Evolutionary conservation across 2,888 invertebrate genomes (phyloP).

Genomic region (Lottia gigantea): DNA sequence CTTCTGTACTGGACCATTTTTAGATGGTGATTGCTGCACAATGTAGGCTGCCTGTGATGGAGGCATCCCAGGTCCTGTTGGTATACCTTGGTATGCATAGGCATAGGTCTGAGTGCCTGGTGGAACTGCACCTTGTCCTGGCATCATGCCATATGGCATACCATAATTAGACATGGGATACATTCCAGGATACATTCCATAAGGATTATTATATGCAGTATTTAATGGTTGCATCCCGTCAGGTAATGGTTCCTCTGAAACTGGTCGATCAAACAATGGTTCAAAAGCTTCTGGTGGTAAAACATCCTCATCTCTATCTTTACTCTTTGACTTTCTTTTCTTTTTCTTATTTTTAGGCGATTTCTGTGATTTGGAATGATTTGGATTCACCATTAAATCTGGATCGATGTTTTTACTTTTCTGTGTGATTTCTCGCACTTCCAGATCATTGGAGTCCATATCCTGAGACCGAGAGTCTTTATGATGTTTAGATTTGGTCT

Average conservation of each 20-base stretch:
- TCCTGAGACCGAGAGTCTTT: not conserved
- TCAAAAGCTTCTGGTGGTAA: slow-evolving; percentile 44
- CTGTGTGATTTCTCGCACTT: not conserved
- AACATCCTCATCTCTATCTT: slow-evolving; percentile 33
- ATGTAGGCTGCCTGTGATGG: slow-evolving; percentile 39
- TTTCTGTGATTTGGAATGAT: slow-evolving; percentile 29
- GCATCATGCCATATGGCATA: slow-evolving; percentile 31
- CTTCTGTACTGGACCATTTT: slow-evolving; percentile 33
- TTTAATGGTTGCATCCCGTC: slow-evolving; percentile 21
- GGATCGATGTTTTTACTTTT: not conserved
- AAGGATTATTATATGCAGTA: not conserved
- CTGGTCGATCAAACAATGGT: slow-evolving; percentile 38
- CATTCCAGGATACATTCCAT: not conserved
- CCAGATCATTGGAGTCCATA: not conserved
- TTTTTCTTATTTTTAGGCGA: slow-evolving; percentile 44
- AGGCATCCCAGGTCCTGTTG: slow-evolving; percentile 24
- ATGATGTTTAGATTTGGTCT: not conserved
- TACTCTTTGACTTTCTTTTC: slow-evolving; percentile 35
- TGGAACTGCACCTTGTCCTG: not conserved
- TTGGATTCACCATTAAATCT: slow-evolving; percentile 23
- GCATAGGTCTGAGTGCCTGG: slow-evolving; percentile 9
- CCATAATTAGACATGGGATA: slow-evolving; percentile 18
- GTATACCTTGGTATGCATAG: slow-evolving; percentile 11
- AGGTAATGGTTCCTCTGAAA: slow-evolving; percentile 1
- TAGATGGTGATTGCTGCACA: slow-evolving; percentile 37